Conservation (phyloP, 2,888 invertebrate genomes). For the Phaonia tiefii region DNA sequence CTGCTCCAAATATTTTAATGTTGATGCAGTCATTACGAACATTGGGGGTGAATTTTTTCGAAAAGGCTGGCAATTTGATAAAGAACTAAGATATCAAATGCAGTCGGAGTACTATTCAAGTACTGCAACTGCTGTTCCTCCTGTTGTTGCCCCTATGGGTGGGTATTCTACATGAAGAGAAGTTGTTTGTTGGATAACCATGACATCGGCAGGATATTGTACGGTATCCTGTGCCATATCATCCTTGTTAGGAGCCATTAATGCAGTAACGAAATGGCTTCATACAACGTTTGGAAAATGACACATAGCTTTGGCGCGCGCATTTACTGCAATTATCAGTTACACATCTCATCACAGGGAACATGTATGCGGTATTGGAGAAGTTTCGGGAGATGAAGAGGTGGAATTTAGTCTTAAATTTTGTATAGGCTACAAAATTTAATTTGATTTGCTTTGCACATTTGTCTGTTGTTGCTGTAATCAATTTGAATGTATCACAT, state of each 20-base stretch:
- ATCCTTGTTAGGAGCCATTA: constrained; percentile 49
- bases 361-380: background rate
- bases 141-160: background rate
- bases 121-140: background rate
- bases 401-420: constrained; percentile 61
- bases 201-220: constrained; percentile 40
- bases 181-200: constrained; percentile 9
- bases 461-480: background rate
- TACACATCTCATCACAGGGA: background rate
- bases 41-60: background rate
- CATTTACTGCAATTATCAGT: background rate
- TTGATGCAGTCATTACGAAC: constrained; percentile 53
- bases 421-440: constrained; percentile 63
- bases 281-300: constrained; percentile 33
- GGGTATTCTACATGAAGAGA: background rate
- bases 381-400: constrained; percentile 30
- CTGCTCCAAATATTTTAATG: constrained; percentile 68
- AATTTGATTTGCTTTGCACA: constrained; percentile 57
- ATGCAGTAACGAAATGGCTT: constrained; percentile 60
- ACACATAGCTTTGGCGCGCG: constrained; percentile 37
- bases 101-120: background rate
- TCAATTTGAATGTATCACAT: constrained; percentile 27
- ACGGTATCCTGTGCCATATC: constrained; percentile 26
- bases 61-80: constrained; percentile 28
- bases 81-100: constrained; percentile 19